Percentiles rank a stretch among this genome's conserved stretches.
Conservation (phyloP, 2,888 invertebrate genomes). For the Carabus problematicus region DNA sequence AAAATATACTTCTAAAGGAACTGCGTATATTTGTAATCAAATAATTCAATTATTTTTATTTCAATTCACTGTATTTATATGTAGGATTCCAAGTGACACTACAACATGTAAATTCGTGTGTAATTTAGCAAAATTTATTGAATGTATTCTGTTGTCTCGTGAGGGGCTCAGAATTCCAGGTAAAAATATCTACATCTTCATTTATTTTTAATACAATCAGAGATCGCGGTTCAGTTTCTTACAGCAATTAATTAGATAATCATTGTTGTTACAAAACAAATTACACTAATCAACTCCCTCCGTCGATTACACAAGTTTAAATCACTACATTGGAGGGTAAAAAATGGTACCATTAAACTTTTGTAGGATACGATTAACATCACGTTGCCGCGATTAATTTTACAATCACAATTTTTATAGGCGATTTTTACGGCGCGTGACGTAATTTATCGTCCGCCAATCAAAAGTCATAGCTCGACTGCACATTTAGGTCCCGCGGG, state of each 20-base stretch:
- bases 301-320: too few species aligned
- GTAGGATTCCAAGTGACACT: too few species aligned
- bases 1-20: too few species aligned
- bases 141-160: too few species aligned
- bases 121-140: too few species aligned
- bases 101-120: too few species aligned
- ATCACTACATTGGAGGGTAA: too few species aligned
- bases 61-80: too few species aligned
- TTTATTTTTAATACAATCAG: not conserved
- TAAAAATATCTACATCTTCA: slow-evolving; percentile 3
- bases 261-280: slow-evolving; percentile 1
- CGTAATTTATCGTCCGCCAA: slow-evolving; percentile 29
- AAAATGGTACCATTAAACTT: too few species aligned
- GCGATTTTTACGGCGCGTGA: slow-evolving; percentile 18
- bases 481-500: slow-evolving; percentile 32
- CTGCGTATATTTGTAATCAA: too few species aligned
- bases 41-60: too few species aligned
- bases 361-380: not conserved
- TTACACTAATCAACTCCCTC: not conserved
- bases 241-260: not conserved
- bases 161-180: too few species aligned
- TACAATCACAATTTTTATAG: slow-evolving; percentile 15
- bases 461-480: slow-evolving; percentile 23
- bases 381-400: slow-evolving; percentile 13
- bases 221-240: not conserved